Conservation (phyloP, 1,140 invertebrate species). For the Dreissena rostriformis region DNA sequence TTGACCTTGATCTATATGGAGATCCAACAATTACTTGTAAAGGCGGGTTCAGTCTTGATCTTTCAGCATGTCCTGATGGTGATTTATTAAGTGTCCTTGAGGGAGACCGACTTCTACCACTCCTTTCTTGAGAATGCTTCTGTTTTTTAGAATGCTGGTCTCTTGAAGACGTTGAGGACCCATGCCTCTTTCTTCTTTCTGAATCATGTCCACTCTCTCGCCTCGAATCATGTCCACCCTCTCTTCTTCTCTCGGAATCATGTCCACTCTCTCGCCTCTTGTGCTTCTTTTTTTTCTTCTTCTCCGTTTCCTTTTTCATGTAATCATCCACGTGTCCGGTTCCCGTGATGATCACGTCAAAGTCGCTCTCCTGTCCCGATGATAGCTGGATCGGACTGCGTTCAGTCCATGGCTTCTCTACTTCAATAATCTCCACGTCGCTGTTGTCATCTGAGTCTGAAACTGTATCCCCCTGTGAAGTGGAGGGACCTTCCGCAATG, state of each 20-base stretch:
- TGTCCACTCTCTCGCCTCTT: neutral
- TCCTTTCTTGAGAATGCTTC: neutral
- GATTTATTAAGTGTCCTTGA: neutral
- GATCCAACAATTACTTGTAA: too few species aligned
- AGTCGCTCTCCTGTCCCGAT: constrained; percentile 67
- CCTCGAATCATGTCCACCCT: neutral
- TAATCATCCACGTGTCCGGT: constrained; percentile 29
- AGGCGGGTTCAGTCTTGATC: neutral
- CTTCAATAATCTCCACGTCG: constrained; percentile 78
- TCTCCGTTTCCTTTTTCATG: constrained; percentile 36
- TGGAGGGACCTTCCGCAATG: neutral
- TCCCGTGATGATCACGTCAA: constrained; percentile 55
- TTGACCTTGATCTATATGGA: neutral
- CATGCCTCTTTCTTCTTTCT: constrained; percentile 9
- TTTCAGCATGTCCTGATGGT: neutral
- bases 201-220: neutral
- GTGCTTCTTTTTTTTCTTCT: constrained; percentile 30
- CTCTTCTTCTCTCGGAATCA: neutral
- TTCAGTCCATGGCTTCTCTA: constrained; percentile 82
- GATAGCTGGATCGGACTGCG: constrained; percentile 82
- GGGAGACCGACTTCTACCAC: neutral
- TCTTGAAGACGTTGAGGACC: constrained; percentile 3
- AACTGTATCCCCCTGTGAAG: neutral
- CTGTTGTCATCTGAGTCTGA: constrained; percentile 45
- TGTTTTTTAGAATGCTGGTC: constrained; percentile 18